Evolutionary conservation across 2,888 invertebrate genomes (phyloP).

Genomic region (Lacanobia oleracea): DNA sequence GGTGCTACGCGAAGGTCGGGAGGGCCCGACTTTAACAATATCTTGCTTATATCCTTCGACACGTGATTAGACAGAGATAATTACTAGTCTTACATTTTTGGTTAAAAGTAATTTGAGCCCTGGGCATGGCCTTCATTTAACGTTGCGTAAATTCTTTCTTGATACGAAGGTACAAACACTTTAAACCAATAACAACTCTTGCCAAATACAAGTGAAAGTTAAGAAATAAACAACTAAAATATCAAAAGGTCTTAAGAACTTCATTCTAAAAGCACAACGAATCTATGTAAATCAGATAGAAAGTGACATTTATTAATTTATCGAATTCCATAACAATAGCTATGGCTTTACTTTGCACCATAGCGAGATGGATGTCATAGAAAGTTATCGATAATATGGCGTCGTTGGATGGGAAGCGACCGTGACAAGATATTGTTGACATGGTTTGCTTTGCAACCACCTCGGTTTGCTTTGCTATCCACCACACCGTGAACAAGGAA

Average conservation of each 20-base stretch:
- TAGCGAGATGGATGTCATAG: conserved; percentile 54
- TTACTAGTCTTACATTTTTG: neutral
- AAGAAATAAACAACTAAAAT: conserved; percentile 21
- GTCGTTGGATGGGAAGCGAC: conserved; percentile 43
- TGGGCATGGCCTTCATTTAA: no score
- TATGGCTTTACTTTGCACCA: conserved; percentile 17
- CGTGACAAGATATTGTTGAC: conserved; percentile 51
- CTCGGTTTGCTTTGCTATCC: conserved; percentile 39
- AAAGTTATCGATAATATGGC: conserved; percentile 52
- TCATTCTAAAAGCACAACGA: conserved; percentile 48
- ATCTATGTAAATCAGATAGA: conserved; percentile 56
- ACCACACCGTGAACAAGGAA: conserved; percentile 52
- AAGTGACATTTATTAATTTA: conserved; percentile 52
- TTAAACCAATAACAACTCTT: conserved; percentile 18
- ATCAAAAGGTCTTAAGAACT: conserved; percentile 34
- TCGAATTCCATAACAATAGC: conserved; percentile 43
- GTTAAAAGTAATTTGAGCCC: no score
- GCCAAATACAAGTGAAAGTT: conserved; percentile 46
- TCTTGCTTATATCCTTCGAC: no score
- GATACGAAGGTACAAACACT: neutral
- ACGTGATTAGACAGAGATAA: neutral
- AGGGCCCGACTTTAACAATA: no score
- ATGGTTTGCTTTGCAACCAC: conserved; percentile 42
- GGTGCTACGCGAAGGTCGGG: no score
- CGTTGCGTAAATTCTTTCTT: no score